Conservation (phyloP, 2,888 invertebrate genomes). For the Aspidiotus destructor region DNA sequence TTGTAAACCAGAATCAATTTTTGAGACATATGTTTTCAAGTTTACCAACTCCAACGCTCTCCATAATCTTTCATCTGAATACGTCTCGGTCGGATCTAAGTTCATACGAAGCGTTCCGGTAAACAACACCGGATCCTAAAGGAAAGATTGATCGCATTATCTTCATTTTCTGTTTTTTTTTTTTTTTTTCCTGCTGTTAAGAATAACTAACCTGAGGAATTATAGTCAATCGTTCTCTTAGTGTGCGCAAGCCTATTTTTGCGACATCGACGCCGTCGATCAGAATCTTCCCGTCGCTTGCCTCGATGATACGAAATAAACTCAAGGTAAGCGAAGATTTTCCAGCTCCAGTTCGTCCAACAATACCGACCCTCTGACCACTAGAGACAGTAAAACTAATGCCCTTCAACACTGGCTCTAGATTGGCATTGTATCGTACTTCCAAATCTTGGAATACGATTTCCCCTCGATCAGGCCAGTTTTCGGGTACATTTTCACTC, state of each 20-base stretch:
- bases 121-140: conserved; percentile 85
- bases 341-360: conserved; percentile 83
- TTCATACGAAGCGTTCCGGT: conserved; percentile 83
- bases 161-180: too few relatives aligned
- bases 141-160: conserved; percentile 35
- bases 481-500: conserved; percentile 38
- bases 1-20: conserved; percentile 63
- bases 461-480: conserved; percentile 74
- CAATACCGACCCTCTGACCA: conserved; percentile 81
- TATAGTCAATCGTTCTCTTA: conserved; percentile 54
- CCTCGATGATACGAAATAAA: conserved; percentile 81
- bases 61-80: conserved; percentile 80
- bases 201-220: conserved; percentile 43
- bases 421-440: conserved; percentile 74
- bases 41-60: conserved; percentile 78
- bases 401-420: conserved; percentile 75
- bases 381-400: conserved; percentile 67
- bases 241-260: conserved; percentile 70
- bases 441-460: conserved; percentile 72
- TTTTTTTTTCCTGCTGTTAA: conserved; percentile 35
- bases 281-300: conserved; percentile 65
- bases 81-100: conserved; percentile 76
- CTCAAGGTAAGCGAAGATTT: conserved; percentile 82
- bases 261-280: conserved; percentile 78
- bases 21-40: conserved; percentile 70